Base-by-base conservation (phyloP, 2,888 invertebrate species). In the Lasioglossum morio region DNA sequence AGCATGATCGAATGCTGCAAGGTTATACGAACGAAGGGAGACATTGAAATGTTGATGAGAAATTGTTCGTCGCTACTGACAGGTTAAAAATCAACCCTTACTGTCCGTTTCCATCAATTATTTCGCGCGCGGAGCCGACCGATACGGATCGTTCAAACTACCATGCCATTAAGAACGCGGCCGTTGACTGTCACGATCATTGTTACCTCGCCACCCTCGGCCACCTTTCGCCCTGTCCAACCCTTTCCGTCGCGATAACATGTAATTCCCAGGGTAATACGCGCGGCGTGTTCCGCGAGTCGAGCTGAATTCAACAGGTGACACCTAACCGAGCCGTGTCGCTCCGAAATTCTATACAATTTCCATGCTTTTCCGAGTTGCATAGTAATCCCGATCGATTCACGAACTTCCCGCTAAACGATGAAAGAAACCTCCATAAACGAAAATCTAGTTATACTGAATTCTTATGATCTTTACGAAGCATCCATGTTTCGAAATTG, bases 251-350 rank as follows among this genome's bases (percentile, higher is more conserved):
- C 48, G 81, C n/a, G 82, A 69, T 69, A 84, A 57, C 73, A 48
- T 76, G 75, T 70, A 85, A 87, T 91, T 88, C 78, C 82, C 79
- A 83, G 83, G 79, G 72, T 86, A 89, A 79, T 66, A 75, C 79
- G 77, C 76, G 60, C 40, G 79, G 75, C 82, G 43, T 77, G 79
- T 84, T 82, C 77, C 82, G 81, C 80, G 77, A 83, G 70, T 37
- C 78, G 70, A 30, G 72, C 60, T 72, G 74, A 72, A 92, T 92
- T 92, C 91, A 91, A 91, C 91, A 92, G 91, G 91, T 91, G 92
- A 91, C 87, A 83, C 72, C 78, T 86, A 73, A 69, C 63, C 80
- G 72, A 72, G 72, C 53, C 77, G 75, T 23, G 69, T 60, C 77
- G 66, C 40, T 40, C 79, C 53, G 57, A 77, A 82, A 84, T 79